Evolutionary conservation across 2,797 vertebrate genomes (phyloP).

Genomic region (Eidolon dupreanum): DNA sequence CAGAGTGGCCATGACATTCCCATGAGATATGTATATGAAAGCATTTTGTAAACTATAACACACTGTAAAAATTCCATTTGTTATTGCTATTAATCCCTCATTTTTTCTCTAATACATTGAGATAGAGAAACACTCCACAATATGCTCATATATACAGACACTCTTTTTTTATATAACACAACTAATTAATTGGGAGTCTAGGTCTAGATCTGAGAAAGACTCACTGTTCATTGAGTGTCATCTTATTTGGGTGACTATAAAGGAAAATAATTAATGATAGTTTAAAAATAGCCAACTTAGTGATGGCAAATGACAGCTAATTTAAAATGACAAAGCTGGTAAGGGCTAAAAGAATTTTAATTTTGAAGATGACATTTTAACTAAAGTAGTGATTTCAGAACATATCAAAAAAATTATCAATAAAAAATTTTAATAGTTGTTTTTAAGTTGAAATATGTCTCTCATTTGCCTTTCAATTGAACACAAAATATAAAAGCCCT

Average conservation of each 20-base stretch:
- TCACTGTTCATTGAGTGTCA: constrained; percentile 2
- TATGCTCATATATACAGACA: background rate
- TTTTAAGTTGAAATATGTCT: constrained; percentile 15
- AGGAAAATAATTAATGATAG: constrained; percentile 61
- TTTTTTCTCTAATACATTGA: background rate
- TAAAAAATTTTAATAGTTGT: constrained; percentile 2
- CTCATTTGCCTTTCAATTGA: background rate
- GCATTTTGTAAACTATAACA: background rate
- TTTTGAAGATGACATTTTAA: constrained; percentile 58
- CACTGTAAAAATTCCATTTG: background rate
- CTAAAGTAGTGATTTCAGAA: constrained; percentile 46
- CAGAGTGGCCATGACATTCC: background rate
- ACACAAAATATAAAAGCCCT: background rate
- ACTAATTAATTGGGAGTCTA: constrained; percentile 17
- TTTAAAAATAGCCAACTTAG: constrained; percentile 55
- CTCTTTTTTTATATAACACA: background rate
- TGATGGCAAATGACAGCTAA: constrained; percentile 53
- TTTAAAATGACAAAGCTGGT: constrained; percentile 47
- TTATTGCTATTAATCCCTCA: background rate
- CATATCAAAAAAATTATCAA: background rate
- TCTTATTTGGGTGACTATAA: constrained; percentile 9
- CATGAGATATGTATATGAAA: background rate
- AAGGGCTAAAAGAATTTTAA: constrained; percentile 44
- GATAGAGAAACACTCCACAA: background rate
- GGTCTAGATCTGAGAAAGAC: background rate